phyloP scores from a whole-genome alignment of 1,140 invertebrate genomes.

The Ceratina calcarata region DNA sequence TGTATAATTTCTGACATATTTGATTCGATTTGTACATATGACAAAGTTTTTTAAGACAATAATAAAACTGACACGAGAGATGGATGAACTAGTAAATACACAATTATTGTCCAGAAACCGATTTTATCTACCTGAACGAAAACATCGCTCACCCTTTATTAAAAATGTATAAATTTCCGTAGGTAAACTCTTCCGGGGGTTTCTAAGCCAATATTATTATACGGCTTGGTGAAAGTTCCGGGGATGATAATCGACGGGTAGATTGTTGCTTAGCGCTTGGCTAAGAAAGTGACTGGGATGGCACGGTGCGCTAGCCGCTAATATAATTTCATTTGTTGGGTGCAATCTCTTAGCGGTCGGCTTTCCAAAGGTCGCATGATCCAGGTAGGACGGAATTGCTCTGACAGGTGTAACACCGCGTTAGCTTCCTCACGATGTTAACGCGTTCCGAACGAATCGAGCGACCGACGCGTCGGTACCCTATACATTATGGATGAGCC shows the following conservation, averaged over 20 bases:
- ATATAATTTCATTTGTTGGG: constrained; percentile 66
- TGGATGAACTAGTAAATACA: no score
- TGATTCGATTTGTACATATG: no score
- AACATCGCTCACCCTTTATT: not conserved
- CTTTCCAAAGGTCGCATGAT: constrained; percentile 66
- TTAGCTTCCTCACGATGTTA: constrained; percentile 56
- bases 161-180: constrained; percentile 42
- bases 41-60: no score
- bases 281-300: constrained; percentile 37
- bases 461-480: not conserved
- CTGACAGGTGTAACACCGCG: constrained; percentile 69
- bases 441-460: constrained; percentile 24
- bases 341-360: constrained; percentile 72
- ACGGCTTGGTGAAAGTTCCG: not conserved
- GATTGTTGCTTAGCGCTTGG: constrained; percentile 8
- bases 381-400: constrained; percentile 67
- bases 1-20: not conserved
- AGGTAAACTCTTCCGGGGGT: constrained; percentile 27
- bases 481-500: constrained; percentile 37
- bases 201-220: constrained; percentile 32
- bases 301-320: not conserved
- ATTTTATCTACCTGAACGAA: not conserved
- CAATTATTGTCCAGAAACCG: not conserved
- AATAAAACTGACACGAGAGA: no score
- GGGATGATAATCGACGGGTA: constrained; percentile 52